A percentile compares a stretch with the other conserved stretches of the same genome.
These are phyloP conservation scores for Rhipidura dahli DNA, from an alignment of 2,113 vertebrate genomes.

Conservation along the genomic window DNA sequence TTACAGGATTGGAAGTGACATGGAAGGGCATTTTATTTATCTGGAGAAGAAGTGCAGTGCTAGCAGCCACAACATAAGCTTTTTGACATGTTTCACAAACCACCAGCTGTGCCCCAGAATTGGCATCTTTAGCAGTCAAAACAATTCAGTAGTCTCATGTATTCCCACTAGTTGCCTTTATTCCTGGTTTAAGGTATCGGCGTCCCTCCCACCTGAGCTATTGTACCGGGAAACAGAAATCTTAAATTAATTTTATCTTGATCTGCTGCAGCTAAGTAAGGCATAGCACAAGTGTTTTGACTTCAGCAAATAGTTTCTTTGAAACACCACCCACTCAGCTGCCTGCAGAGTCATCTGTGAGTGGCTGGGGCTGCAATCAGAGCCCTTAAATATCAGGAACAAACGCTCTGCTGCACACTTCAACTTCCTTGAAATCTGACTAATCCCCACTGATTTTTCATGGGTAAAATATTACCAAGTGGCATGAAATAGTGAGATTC, in stretches of 20 bases:
- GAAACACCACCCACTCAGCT: not conserved
- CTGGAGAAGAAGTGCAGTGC: not conserved
- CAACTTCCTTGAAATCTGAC: not conserved
- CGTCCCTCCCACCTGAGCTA: not conserved
- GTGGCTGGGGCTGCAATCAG: not conserved
- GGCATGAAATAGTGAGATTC: not conserved
- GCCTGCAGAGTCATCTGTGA: not conserved
- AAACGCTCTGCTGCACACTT: not conserved
- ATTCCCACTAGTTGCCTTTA: not conserved
- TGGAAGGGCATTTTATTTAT: slow-evolving; percentile 49
- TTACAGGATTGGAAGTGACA: slow-evolving; percentile 31
- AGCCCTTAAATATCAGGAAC: not conserved
- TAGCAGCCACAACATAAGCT: slow-evolving; percentile 50
- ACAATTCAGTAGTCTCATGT: not conserved
- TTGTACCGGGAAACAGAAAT: not conserved
- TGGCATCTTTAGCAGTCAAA: not conserved
- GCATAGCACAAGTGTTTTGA: not conserved
- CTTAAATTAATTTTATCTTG: not conserved
- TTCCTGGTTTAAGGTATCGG: not conserved
- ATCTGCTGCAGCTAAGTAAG: not conserved
- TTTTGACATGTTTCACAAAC: slow-evolving; percentile 28
- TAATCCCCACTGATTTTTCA: not conserved
- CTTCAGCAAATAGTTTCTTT: not conserved
- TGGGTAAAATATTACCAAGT: not conserved
- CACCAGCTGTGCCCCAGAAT: slow-evolving; percentile 52